phyloP scores from a whole-genome alignment of 2,797 vertebrate species.

The Rhadinocentrus ornatus region DNA sequence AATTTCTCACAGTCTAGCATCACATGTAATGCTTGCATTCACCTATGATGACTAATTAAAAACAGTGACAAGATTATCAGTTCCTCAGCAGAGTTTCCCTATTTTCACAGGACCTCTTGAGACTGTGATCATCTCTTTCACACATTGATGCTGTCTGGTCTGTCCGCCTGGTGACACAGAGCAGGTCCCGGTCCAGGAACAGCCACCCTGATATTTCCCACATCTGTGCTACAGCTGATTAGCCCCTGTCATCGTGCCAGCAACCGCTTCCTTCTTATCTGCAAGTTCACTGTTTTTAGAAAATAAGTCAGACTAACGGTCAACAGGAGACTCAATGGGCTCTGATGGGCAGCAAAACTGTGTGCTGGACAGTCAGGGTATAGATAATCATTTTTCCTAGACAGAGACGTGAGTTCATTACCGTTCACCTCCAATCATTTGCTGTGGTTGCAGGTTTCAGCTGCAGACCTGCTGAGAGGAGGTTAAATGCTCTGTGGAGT shows the following conservation, averaged over 20 bases:
- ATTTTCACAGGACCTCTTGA: constrained; percentile 38
- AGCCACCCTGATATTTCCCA: constrained; percentile 65
- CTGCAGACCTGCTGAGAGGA: constrained; percentile 47
- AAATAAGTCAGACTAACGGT: constrained; percentile 37
- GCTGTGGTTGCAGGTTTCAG: constrained; percentile 73
- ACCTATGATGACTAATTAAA: constrained; percentile 44
- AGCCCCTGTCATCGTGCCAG: constrained; percentile 53
- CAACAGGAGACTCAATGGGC: constrained; percentile 8
- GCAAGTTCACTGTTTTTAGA: constrained; percentile 48
- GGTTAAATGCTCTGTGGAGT: constrained; percentile 29
- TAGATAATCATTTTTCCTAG: constrained; percentile 21
- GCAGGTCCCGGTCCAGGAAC: constrained; percentile 64
- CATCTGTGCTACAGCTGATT: constrained; percentile 69
- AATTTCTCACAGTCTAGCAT: constrained; percentile 35
- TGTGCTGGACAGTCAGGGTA: neutral
- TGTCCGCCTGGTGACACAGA: constrained; percentile 64
- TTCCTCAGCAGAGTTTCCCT: constrained; percentile 13
- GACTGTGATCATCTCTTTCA: constrained; percentile 73
- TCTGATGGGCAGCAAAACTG: constrained; percentile 10
- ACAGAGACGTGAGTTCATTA: constrained; percentile 54
- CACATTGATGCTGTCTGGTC: constrained; percentile 69
- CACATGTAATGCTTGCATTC: constrained; percentile 11
- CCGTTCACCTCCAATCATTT: constrained; percentile 56
- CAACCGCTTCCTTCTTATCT: constrained; percentile 61
- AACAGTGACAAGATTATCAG: constrained; percentile 30